Evolutionary conservation across 2,797 vertebrate species (phyloP), one percentile per base, ranked within the genome.

Genomic region (Linurgus olivaceus): DNA sequence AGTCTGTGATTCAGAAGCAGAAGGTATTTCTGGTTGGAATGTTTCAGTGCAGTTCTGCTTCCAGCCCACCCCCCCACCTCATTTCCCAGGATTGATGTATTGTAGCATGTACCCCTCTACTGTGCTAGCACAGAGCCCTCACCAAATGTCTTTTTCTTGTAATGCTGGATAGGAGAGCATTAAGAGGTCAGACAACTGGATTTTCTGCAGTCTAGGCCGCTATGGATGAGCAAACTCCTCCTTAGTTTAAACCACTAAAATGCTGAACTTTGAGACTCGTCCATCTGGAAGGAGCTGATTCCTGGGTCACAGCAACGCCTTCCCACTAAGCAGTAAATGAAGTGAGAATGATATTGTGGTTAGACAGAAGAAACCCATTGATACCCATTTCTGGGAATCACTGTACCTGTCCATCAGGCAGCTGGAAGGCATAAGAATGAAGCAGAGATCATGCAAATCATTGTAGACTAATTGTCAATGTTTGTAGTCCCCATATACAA

Each of bases 251-350:
- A 90, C 51, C 59, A 74, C 73, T 88, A 71, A 93, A 92, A 84
- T 86, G 66, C 85, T 97, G 93, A 96, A 95, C 88, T 94, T 93
- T 77, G 93, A 93, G 89, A 62, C 91, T 94, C 3, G 5, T 66
- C 93, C 67, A 25, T 94, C 90, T 93, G 94, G 93, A 90, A 93
- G 51, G 77, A 90, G 63, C 82, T 81, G 87, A 58, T 93, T 95
- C 92, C 85, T 9, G 13, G 58, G 63, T 82, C 85, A 59, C 71
- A 94, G 83, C 86, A 94, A 59, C 85, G 86, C 68, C 82, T 94
- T 93, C 86, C 82, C 88, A 89, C 90, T 94, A 95, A 89, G 94
- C 84, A 95, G 94, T 57, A 96, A 95, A 96, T 94, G 93, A 94
- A 95, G 86, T 96, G 85, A 93, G 89, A 92, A 93, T 38, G 75